Evolutionary conservation across 2,113 vertebrate species (phyloP).

Genomic region (Brachionichthys hirsutus): DNA sequence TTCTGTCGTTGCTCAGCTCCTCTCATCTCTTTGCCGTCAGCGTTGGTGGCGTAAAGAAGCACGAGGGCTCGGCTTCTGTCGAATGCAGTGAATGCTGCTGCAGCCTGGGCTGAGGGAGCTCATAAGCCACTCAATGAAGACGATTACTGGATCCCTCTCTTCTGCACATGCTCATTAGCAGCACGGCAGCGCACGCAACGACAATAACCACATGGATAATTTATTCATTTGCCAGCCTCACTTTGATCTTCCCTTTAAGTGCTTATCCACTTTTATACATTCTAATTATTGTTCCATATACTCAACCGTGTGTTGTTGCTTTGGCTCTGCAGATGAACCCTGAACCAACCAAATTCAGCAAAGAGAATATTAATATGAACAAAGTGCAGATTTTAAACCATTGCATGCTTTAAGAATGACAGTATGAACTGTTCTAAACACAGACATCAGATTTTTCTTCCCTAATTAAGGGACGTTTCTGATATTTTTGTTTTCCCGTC

Average conservation of each 20-base stretch:
- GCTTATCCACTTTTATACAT: conserved; percentile 28
- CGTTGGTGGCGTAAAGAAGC: conserved; percentile 33
- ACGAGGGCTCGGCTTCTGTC: conserved; percentile 36
- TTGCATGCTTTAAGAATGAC: not conserved
- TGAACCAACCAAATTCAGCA: conserved; percentile 8
- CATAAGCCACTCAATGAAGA: not conserved
- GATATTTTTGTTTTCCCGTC: no score
- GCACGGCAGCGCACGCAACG: conserved; percentile 12
- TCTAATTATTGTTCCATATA: conserved; percentile 45
- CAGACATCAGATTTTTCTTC: no score
- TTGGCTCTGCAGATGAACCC: conserved; percentile 44
- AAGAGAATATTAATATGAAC: conserved; percentile 1
- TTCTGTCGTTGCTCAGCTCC: conserved; percentile 23
- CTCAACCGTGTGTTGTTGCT: conserved; percentile 5
- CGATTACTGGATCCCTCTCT: conserved; percentile 42
- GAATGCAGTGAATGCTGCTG: conserved; percentile 31
- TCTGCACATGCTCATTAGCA: conserved; percentile 53
- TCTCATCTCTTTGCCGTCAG: conserved; percentile 42
- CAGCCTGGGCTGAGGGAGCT: not conserved
- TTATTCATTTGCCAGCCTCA: conserved; percentile 43
- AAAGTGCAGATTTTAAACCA: not conserved
- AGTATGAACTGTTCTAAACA: no score
- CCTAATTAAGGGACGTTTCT: no score
- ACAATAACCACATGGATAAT: conserved; percentile 49
- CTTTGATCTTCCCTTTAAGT: conserved; percentile 58